phyloP scores from a whole-genome alignment of 2,888 invertebrate species.

The Tachina lurida region DNA sequence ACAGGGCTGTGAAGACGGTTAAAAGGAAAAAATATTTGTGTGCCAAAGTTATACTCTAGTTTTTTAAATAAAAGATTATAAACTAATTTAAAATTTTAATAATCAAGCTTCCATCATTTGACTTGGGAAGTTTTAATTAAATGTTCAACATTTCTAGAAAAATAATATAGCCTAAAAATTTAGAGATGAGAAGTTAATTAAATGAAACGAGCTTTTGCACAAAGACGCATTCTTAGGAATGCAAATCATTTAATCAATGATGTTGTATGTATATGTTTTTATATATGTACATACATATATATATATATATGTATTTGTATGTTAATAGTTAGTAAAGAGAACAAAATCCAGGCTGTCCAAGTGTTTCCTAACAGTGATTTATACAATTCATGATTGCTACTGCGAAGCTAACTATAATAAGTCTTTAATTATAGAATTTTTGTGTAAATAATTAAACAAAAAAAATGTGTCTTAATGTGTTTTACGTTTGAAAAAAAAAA shows the following conservation, averaged over 20 bases:
- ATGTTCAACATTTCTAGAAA: no score
- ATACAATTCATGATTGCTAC: background rate
- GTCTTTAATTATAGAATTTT: background rate
- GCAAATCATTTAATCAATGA: background rate
- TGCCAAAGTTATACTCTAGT: no score
- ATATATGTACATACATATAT: background rate
- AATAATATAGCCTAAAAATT: background rate
- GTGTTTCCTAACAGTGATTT: background rate
- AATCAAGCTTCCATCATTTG: no score
- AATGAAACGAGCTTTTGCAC: background rate
- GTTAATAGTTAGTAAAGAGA: no score
- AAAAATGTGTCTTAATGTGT: constrained; percentile 1
- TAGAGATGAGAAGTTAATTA: background rate
- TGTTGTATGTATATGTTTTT: background rate
- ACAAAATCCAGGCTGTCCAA: no score
- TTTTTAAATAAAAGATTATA: no score
- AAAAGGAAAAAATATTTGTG: no score
- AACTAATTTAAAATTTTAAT: no score
- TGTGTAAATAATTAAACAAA: constrained; percentile 2
- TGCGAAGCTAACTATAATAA: background rate
- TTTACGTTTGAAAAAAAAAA: constrained; percentile 9
- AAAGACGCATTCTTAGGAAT: background rate
- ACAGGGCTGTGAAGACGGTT: no score
- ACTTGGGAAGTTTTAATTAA: no score
- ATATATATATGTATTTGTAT: no score